Base-by-base conservation (phyloP, 1,140 invertebrate species). In the Drosophila parabipectinata region DNA sequence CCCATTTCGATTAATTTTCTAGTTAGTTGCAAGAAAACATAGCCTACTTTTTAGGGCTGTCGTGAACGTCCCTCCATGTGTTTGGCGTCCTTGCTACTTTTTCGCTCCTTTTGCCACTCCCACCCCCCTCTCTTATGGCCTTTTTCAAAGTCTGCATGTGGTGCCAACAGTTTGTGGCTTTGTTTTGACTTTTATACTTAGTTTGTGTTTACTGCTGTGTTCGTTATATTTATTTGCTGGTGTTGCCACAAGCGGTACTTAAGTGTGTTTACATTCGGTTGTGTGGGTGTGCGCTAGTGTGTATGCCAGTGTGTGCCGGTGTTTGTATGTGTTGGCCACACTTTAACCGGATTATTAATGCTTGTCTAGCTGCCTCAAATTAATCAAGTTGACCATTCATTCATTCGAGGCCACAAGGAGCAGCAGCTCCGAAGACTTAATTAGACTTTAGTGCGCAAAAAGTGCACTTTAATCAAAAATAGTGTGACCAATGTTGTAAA, bases 311-410 rank as follows among this genome's bases (percentile, higher is more conserved):
- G 10, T 37, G 3, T 37, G 34, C 9, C 9, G 1, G 14, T 14
- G 53, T 48, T 59, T 60, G 56, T 59, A 59, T 80, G 62, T 73
- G 60, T 39, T 61, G 56, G 68, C 74, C 79, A 81, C 81, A 85
- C 82, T 85, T 85, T 85, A 85, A 87, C 82, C 82, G 78, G 82
- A 85, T 87, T 85, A 85, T 82, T 85, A 85, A 85, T 85, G 82
- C 82, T 85, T 85, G 82, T 85, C 82, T 85, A 82, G 82, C 74
- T 66, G 82, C 82, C 83, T 75, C 82, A 85, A 85, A 85, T 85
- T 85, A 85, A 85, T 85, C 82, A 87, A 85, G 82, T 87, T 85
- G 82, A 85, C 82, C 82, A 85, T 85, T 85, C 82, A 85, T 82
- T 85, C 82, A 80, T 80, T 81, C 77, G 50, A 37, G n/a, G 48